Percentiles rank a stretch among this genome's conserved stretches.
Evolutionary conservation across 2,113 vertebrate species (phyloP).

Genomic region (Phylloscopus trochilus): DNA sequence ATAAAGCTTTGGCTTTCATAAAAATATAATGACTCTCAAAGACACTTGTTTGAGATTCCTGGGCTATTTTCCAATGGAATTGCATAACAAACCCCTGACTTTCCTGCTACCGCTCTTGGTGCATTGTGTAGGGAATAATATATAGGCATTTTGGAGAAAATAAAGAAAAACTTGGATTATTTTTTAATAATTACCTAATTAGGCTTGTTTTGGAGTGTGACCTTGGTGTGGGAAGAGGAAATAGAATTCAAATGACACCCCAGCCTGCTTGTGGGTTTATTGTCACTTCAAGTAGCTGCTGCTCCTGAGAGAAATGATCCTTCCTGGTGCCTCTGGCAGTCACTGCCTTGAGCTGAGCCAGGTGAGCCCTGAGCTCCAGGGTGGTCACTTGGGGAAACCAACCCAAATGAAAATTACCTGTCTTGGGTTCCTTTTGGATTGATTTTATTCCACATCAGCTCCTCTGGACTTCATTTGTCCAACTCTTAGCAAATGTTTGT

Average conservation of each 20-base stretch:
- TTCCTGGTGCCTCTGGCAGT: not conserved
- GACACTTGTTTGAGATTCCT: not conserved
- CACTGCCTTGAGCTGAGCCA: not conserved
- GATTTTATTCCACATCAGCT: not conserved
- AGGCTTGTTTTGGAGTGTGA: not conserved
- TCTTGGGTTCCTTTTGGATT: not conserved
- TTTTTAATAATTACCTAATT: not conserved
- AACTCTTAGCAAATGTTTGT: not conserved
- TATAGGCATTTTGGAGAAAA: not conserved
- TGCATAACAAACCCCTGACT: not conserved
- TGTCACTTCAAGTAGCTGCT: not conserved
- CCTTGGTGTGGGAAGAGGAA: not conserved
- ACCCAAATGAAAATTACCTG: not conserved
- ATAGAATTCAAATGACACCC: not conserved
- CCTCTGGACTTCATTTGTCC: not conserved
- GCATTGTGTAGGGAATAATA: not conserved
- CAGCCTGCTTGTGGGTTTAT: not conserved
- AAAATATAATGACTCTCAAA: not conserved
- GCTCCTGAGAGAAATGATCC: not conserved
- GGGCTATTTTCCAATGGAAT: not conserved
- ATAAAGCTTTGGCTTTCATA: not conserved
- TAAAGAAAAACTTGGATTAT: not conserved
- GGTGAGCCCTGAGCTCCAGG: not conserved
- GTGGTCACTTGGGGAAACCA: not conserved
- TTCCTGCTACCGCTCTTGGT: not conserved